Evolutionary conservation across 2,797 vertebrate genomes (phyloP).

Genomic region (Premnoplex brunnescens): DNA sequence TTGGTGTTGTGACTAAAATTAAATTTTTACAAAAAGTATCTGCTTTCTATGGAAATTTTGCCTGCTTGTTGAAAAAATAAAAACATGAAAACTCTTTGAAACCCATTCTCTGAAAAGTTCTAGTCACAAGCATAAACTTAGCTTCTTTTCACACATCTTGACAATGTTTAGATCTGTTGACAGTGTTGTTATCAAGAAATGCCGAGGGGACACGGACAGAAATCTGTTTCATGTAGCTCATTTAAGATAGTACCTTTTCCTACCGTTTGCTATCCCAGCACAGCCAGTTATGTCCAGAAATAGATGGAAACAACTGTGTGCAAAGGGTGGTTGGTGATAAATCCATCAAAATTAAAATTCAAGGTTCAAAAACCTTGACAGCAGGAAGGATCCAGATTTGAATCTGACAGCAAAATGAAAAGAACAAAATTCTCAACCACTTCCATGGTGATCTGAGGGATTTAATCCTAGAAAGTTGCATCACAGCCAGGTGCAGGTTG

Average conservation of each 20-base stretch:
- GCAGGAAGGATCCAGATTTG: constrained; percentile 26
- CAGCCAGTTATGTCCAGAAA: constrained; percentile 51
- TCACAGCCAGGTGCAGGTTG: neutral
- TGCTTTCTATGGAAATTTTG: constrained; percentile 13
- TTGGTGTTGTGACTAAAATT: neutral
- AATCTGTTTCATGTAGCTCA: constrained; percentile 69
- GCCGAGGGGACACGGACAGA: constrained; percentile 59
- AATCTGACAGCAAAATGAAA: constrained; percentile 47
- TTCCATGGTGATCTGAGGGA: neutral
- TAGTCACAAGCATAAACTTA: constrained; percentile 64
- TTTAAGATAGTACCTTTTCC: constrained; percentile 58
- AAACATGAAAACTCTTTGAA: constrained; percentile 44
- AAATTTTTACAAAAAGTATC: neutral
- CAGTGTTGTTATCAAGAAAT: constrained; percentile 69
- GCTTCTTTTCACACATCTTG: constrained; percentile 64
- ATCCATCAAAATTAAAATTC: constrained; percentile 54
- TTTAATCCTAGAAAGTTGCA: neutral
- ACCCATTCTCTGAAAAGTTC: constrained; percentile 60
- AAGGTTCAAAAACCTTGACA: constrained; percentile 41
- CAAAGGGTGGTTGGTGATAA: constrained; percentile 48
- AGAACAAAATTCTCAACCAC: constrained; percentile 29
- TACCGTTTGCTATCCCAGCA: constrained; percentile 37
- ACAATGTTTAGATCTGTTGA: constrained; percentile 69
- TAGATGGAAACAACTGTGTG: constrained; percentile 47
- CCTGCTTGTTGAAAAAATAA: constrained; percentile 21